phyloP scores from a whole-genome alignment of 2,888 invertebrate genomes.

The Heliconius ethilla region DNA sequence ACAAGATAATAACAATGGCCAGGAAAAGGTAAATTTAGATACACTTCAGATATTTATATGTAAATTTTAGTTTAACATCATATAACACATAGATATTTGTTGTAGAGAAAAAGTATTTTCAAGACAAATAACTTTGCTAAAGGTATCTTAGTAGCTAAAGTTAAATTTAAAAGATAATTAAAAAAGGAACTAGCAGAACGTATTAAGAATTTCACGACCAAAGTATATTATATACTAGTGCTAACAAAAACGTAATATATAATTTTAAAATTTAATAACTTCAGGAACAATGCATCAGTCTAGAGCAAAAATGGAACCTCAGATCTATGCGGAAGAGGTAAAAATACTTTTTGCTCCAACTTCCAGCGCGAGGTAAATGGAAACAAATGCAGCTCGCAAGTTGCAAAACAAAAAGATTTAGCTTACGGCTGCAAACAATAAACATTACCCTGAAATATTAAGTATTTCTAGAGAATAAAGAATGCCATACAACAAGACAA shows the following conservation, averaged over 20 bases:
- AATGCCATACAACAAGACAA: background rate
- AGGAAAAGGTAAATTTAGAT: background rate
- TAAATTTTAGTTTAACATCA: background rate
- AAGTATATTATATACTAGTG: background rate
- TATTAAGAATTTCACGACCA: no score
- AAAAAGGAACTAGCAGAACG: no score
- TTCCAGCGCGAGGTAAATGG: conserved; percentile 20
- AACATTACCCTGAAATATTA: background rate
- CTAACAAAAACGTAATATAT: background rate
- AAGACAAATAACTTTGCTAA: no score
- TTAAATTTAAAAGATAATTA: no score
- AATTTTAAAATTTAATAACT: background rate
- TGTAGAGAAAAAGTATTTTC: no score
- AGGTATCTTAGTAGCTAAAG: no score
- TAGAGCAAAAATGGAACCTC: background rate
- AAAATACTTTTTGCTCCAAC: conserved; percentile 2
- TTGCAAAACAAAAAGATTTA: conserved; percentile 20
- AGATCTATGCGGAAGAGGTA: conserved; percentile 1
- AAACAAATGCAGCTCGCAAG: conserved; percentile 25
- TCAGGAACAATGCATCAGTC: background rate
- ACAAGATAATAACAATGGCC: conserved; percentile 2
- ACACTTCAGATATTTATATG: background rate
- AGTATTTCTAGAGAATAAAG: background rate
- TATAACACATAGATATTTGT: no score
- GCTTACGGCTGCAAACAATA: conserved; percentile 6